Base-by-base conservation (phyloP, 2,113 vertebrate genomes). In the Guaruba guarouba region DNA sequence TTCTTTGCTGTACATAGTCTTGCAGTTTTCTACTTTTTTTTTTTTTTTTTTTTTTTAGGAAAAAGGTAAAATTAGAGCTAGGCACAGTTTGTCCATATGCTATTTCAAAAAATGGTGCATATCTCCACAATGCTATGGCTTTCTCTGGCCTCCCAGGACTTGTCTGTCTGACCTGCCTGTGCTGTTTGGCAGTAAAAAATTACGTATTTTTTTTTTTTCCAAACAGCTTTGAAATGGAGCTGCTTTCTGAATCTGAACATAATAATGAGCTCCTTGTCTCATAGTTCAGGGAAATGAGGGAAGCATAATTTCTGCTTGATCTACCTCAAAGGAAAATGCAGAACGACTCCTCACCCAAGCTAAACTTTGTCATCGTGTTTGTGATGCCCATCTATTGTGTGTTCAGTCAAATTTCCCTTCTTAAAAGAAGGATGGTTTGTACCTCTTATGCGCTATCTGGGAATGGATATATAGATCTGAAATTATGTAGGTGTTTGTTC, bases 241-340 rank as follows among this genome's bases (percentile, higher is more conserved):
- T 90, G 79, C 55, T 88, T 37, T 88, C 64, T 69, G 74, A 86
- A 75, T 88, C 49, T 93, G 88, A 94, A 82, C 69, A 55, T 78
- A 76, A 24, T 88, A 88, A 77, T 76, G 80, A 86, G 67, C 70
- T 92, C 75, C 64, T 59, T 43, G 7, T 76, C 67, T 91, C 37
- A 22, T 20, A 59, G 49, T 19, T 96, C 33, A 23, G 85, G 85
- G 82, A 93, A 94, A 92, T 95, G 1, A 0, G 54, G 88, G 33
- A 87, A 90, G 85, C 79, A 48, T 74, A 61, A 59, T 88, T n/a
- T 71, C 39, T 76, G n/a, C 62, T 70, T 90, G 68, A 52, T 88
- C 86, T 91, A 88, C 74, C 80, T 91, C 52, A 55, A 76, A 93
- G 66, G 69, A 71, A 93, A 92, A 90, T 81, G 35, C 24, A 86